phyloP scores from a whole-genome alignment of 2,797 vertebrate species.

The Eremophila alpestris region DNA sequence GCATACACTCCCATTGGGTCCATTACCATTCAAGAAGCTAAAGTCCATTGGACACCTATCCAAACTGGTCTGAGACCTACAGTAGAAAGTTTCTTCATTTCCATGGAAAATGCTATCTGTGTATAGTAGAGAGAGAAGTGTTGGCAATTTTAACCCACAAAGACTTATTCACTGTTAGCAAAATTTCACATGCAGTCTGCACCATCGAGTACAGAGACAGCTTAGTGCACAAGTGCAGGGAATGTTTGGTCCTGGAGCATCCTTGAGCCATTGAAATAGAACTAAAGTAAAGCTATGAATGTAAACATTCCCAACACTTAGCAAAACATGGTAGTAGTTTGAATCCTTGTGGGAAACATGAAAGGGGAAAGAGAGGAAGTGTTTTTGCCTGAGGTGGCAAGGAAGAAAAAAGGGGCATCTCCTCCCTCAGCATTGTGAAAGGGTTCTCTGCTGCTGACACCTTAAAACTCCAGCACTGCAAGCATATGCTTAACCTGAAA shows the following conservation, averaged over 20 bases:
- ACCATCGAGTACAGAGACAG: background rate
- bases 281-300: background rate
- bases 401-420: background rate
- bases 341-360: background rate
- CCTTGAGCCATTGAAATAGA: background rate
- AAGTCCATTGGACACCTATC: constrained; percentile 85
- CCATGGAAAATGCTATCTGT: constrained; percentile 95
- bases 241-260: background rate
- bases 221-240: background rate
- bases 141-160: background rate
- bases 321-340: background rate
- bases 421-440: background rate
- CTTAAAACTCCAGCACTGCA: background rate
- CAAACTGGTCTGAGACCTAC: constrained; percentile 93
- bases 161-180: background rate
- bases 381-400: background rate
- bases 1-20: constrained; percentile 93
- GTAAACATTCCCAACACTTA: background rate
- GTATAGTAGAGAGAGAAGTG: background rate
- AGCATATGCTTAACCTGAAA: background rate
- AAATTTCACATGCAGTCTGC: background rate
- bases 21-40: constrained; percentile 86
- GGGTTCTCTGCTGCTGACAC: background rate
- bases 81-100: constrained; percentile 86
- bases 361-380: background rate